These are phyloP conservation scores for Columba guinea DNA, from an alignment of 2,797 vertebrate species.

Conservation along the genomic window DNA sequence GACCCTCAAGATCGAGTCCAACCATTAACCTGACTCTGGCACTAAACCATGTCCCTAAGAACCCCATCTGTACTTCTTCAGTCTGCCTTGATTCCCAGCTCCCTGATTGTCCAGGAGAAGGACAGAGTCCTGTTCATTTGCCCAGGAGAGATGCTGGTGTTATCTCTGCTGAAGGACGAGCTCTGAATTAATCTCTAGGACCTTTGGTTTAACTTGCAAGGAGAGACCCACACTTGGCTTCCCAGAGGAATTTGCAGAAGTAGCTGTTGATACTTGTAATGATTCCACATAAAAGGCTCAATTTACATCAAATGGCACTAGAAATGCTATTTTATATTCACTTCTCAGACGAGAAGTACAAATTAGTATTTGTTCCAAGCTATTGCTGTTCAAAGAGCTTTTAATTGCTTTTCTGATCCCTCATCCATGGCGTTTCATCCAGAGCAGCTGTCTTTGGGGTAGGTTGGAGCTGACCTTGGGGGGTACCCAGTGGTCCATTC, in stretches of 20 bases:
- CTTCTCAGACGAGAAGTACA: conserved; percentile 35
- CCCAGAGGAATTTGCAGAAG: conserved; percentile 19
- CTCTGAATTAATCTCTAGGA: background rate
- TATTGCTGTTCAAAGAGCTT: conserved; percentile 60
- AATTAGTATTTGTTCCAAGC: conserved; percentile 60
- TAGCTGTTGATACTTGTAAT: conserved; percentile 29
- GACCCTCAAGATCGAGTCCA: too few relatives aligned
- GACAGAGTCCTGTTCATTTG: background rate
- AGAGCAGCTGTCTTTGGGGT: conserved; percentile 2
- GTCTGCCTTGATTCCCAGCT: background rate
- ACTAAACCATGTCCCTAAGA: too few relatives aligned
- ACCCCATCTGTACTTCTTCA: background rate
- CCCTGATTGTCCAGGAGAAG: fast-evolving
- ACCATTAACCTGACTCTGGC: too few relatives aligned
- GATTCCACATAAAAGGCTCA: conserved; percentile 52
- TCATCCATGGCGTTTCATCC: background rate
- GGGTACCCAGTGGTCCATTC: background rate
- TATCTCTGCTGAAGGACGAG: background rate
- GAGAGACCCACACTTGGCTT: background rate
- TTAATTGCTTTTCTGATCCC: conserved; percentile 61
- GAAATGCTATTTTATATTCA: conserved; percentile 37
- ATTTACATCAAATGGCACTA: conserved; percentile 52
- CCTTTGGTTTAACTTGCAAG: background rate
- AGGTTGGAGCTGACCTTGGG: conserved; percentile 16
- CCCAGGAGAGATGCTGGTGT: background rate